Percentiles rank a stretch among this genome's conserved stretches.
phyloP scores from a whole-genome alignment of 2,888 invertebrate genomes.

The Bombylius discolor region DNA sequence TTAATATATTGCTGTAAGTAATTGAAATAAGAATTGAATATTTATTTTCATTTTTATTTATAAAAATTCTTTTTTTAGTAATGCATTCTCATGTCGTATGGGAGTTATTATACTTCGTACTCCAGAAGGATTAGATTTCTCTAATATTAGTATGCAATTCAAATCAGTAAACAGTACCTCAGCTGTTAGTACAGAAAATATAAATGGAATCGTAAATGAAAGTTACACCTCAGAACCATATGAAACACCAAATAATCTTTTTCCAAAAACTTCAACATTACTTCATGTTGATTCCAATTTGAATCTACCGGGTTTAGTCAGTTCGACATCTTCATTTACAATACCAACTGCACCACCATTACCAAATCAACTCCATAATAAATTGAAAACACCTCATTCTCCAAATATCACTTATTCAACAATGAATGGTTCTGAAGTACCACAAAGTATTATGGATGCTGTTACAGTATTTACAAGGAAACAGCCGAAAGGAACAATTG shows the following conservation, averaged over 20 bases:
- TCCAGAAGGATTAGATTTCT: slow-evolving; percentile 73
- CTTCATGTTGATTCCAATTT: slow-evolving; percentile 62
- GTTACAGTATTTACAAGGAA: slow-evolving; percentile 65
- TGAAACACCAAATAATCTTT: slow-evolving; percentile 14
- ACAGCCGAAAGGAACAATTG: slow-evolving; percentile 67
- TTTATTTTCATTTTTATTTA: neutral
- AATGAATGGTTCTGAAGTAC: slow-evolving; percentile 45
- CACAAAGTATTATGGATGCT: slow-evolving; percentile 51
- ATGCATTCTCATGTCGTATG: slow-evolving; percentile 84
- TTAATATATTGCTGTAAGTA: slow-evolving; percentile 85
- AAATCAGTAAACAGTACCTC: slow-evolving; percentile 10
- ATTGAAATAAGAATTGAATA: too few species aligned
- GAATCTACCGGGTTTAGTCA: slow-evolving; percentile 44
- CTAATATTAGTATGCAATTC: slow-evolving; percentile 34
- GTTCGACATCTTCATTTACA: slow-evolving; percentile 25
- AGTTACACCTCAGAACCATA: neutral
- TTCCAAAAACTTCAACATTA: slow-evolving; percentile 28
- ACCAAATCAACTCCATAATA: slow-evolving; percentile 27
- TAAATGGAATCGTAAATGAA: neutral
- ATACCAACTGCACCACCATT: slow-evolving; percentile 27
- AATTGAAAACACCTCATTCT: neutral
- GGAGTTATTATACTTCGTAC: slow-evolving; percentile 78
- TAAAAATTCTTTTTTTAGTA: slow-evolving; percentile 40
- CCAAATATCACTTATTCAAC: slow-evolving; percentile 36
- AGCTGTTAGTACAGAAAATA: neutral